Evolutionary conservation across 2,113 vertebrate genomes (phyloP).

Genomic region (Dromas ardeola): DNA sequence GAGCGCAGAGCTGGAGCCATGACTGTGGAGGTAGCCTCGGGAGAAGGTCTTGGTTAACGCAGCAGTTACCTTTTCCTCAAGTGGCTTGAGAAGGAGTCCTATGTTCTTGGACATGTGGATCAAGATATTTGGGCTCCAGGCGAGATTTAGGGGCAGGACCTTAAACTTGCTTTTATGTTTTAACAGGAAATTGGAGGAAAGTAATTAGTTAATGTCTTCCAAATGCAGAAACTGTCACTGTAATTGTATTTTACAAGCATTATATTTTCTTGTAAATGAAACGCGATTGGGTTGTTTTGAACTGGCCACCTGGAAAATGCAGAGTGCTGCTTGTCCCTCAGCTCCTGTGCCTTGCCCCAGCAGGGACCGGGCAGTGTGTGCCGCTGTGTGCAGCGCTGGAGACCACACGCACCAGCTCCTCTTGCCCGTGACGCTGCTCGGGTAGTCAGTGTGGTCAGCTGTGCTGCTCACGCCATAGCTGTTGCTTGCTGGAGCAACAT

Average conservation of each 20-base stretch:
- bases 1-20: neutral
- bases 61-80: neutral
- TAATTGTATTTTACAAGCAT: neutral
- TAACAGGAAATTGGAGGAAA: neutral
- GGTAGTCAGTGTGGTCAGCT: accelerated
- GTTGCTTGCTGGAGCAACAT: neutral
- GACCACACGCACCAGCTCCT: accelerated
- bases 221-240: too few relatives aligned
- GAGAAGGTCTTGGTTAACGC: neutral
- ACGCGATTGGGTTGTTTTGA: neutral
- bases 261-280: neutral
- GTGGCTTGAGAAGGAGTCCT: too few relatives aligned
- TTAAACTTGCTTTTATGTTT: neutral
- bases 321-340: neutral
- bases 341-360: neutral
- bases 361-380: neutral
- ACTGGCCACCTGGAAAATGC: neutral
- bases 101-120: neutral
- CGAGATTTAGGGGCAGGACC: too few relatives aligned
- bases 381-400: accelerated
- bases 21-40: neutral
- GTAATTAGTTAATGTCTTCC: neutral
- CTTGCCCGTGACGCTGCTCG: accelerated
- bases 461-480: neutral
- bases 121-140: neutral